Evolutionary conservation across 2,113 vertebrate species (phyloP), one percentile per base, ranked within the genome.

Genomic region (Deroptyus accipitrinus): DNA sequence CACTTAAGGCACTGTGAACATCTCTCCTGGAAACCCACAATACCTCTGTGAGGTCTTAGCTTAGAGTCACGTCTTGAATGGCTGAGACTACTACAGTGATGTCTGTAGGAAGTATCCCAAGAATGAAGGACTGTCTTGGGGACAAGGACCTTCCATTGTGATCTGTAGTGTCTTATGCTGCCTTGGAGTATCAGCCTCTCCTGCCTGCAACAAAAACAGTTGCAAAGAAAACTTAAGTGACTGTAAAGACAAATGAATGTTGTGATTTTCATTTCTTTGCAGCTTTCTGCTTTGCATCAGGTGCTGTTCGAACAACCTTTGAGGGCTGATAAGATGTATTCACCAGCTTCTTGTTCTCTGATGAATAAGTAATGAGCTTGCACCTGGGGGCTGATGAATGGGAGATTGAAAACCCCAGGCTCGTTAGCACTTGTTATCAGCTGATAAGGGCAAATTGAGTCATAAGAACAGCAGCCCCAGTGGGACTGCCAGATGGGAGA

Each of bases 361-460:
- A 68, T 83, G 93, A 97, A 97, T 86, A 95, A 82, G 94, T 92
- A 92, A 86, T 83, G 70, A 81, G 89, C 95, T 94, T 57, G 19
- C 94, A 97, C 96, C 95, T 96, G 88, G 73, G 91, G 87, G 69
- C 64, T 84, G 92, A 96, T 90, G 95, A 94, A 94, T 96, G 79
- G 74, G 30, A 90, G 89, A 83, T 92, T 94, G 75, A 81, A 97
- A 96, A 96, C 51, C 82, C 86, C 67, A 10, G 51, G 52, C 88
- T 92, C 37, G 4, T 90, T 98, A 97, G 97, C 88, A 83, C 81
- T 86, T 68, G 72, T 95, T 96, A 97, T 96, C 96, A 79, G 61
- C 69, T 90, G 96, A 98, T 98, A 98, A 98, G 91, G 85, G 74
- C 76, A 85, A 83, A 94, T 85, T 92, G 94, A 95, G 83, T 97